A percentile compares a stretch with the other conserved stretches of the same genome.
Conservation (phyloP, 2,797 vertebrate genomes). For the Macropus fuliginosus region DNA sequence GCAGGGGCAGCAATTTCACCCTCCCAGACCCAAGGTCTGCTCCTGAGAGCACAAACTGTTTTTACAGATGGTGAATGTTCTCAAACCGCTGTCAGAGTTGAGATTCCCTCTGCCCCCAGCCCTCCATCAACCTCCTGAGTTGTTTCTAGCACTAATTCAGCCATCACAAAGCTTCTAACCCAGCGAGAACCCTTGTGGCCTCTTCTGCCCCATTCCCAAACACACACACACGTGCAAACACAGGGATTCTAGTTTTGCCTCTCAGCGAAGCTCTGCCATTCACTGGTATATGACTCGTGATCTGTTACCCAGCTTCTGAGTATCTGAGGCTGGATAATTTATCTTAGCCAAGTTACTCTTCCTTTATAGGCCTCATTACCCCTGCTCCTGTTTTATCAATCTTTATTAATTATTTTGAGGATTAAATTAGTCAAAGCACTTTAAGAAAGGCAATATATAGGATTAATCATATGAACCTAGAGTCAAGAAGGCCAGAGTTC, state of each 20-base stretch:
- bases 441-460: not conserved
- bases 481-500: too few relatives aligned
- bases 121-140: constrained; percentile 29
- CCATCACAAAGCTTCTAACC: not conserved
- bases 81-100: constrained; percentile 73
- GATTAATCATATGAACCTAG: too few relatives aligned
- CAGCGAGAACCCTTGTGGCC: not conserved
- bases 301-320: not conserved
- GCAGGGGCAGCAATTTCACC: not conserved
- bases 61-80: constrained; percentile 63
- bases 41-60: not conserved
- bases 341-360: not conserved
- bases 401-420: not conserved
- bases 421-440: not conserved
- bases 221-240: too few relatives aligned
- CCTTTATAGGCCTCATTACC: too few relatives aligned
- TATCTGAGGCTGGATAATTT: not conserved
- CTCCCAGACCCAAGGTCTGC: not conserved
- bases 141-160: not conserved
- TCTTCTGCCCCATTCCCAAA: not conserved
- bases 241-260: not conserved
- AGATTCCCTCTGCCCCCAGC: constrained; percentile 67
- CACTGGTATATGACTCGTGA: not conserved
- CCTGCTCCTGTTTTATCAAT: not conserved
- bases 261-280: not conserved